Conservation (phyloP, 2,888 invertebrate genomes). For the Candidula unifasciata region DNA sequence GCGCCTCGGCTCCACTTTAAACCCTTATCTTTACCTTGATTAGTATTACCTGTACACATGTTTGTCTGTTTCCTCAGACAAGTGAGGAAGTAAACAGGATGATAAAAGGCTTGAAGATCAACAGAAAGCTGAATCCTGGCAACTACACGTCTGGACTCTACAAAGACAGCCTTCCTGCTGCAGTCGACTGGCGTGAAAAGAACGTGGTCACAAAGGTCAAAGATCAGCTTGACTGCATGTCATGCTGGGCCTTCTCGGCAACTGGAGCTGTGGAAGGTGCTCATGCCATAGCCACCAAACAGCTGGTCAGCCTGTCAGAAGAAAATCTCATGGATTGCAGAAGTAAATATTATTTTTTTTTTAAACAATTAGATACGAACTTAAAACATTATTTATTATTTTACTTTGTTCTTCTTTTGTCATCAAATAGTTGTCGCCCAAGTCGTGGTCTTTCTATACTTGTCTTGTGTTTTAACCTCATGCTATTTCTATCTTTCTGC, state of each 20-base stretch:
- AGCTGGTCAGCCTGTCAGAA: slow-evolving; percentile 80
- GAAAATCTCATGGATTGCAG: slow-evolving; percentile 78
- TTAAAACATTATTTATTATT: no score
- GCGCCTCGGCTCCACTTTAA: no score
- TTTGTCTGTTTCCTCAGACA: neutral
- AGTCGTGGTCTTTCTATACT: no score
- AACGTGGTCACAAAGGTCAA: slow-evolving; percentile 40
- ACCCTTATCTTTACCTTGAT: no score
- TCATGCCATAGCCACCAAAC: slow-evolving; percentile 79
- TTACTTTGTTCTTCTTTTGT: no score
- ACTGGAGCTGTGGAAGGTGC: slow-evolving; percentile 58
- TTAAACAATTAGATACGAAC: no score
- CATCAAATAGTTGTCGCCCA: no score
- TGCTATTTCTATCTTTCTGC: no score
- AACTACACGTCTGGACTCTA: slow-evolving; percentile 20
- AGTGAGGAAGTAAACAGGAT: neutral
- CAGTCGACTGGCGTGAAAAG: slow-evolving; percentile 44
- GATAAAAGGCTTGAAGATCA: slow-evolving; percentile 3
- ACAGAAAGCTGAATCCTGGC: slow-evolving; percentile 6
- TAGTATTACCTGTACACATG: no score
- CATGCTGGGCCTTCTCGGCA: slow-evolving; percentile 47
- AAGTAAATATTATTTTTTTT: slow-evolving; percentile 9
- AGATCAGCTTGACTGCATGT: slow-evolving; percentile 36
- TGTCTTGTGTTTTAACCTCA: no score
- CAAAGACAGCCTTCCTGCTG: slow-evolving; percentile 1